Conservation (phyloP, 1,140 invertebrate species). For the Thrips palmi region DNA sequence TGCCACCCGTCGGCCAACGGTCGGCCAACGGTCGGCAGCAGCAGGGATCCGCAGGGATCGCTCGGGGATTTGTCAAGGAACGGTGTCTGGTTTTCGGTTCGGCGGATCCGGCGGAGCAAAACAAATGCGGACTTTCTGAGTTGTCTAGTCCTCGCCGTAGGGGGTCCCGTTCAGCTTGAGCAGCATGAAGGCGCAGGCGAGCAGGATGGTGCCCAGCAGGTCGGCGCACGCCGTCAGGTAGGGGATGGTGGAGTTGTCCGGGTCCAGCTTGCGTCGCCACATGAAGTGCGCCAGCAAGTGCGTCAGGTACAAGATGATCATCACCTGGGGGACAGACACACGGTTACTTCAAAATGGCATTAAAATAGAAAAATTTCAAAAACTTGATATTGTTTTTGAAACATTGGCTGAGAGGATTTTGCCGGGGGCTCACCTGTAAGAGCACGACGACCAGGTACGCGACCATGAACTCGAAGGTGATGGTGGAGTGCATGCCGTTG, state of each 20-base stretch:
- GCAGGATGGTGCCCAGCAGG: conserved; percentile 70
- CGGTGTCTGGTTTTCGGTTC: too few species aligned
- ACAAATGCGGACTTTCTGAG: too few species aligned
- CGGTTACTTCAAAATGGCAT: conserved; percentile 19
- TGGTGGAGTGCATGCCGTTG: conserved; percentile 31
- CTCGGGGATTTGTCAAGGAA: too few species aligned
- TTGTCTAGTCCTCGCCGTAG: conserved; percentile 24
- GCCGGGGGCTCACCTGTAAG: conserved; percentile 29
- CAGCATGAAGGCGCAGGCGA: conserved; percentile 68
- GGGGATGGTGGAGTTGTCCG: conserved; percentile 93
- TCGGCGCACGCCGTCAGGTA: conserved; percentile 90
- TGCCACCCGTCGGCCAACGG: too few species aligned
- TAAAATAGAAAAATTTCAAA: conserved; percentile 17
- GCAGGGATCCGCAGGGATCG: too few species aligned
- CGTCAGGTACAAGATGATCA: conserved; percentile 60
- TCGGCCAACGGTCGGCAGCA: too few species aligned
- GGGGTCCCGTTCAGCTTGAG: conserved; percentile 43
- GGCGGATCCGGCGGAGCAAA: too few species aligned
- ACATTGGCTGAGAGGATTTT: conserved; percentile 1
- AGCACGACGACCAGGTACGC: conserved; percentile 47
- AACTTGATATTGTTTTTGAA: too few species aligned
- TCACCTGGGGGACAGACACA: conserved; percentile 36
- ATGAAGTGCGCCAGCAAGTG: conserved; percentile 78
- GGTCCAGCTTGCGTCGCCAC: conserved; percentile 82
- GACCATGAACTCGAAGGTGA: conserved; percentile 37